Conservation (phyloP, 2,888 invertebrate genomes). For the Sinhomidia bicolor region DNA sequence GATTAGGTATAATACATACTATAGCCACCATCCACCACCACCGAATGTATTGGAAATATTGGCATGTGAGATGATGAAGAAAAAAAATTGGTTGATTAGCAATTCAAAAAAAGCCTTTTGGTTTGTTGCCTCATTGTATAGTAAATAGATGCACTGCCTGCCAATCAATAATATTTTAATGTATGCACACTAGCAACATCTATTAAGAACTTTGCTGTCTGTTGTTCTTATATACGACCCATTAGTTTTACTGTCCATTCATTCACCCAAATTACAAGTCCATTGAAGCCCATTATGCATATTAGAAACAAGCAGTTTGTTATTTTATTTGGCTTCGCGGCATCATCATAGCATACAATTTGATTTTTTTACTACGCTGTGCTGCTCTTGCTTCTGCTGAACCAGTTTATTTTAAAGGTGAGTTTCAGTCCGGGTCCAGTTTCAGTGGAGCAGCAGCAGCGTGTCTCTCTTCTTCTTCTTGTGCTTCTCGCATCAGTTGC, state of each 20-base stretch:
- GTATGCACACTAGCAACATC: background rate
- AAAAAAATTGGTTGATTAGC: constrained; percentile 40
- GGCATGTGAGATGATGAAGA: constrained; percentile 44
- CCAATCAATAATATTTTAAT: background rate
- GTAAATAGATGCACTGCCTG: background rate
- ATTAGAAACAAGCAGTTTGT: constrained; percentile 50
- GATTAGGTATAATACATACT: background rate
- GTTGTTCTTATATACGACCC: constrained; percentile 4
- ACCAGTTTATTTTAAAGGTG: constrained; percentile 12
- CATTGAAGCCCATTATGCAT: constrained; percentile 51
- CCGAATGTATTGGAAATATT: constrained; percentile 37
- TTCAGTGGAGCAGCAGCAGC: background rate
- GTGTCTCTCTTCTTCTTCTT: background rate
- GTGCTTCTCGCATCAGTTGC: background rate
- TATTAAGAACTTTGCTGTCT: background rate
- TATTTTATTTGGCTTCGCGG: constrained; percentile 49
- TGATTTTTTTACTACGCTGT: background rate
- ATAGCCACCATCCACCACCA: no score
- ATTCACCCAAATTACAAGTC: constrained; percentile 61
- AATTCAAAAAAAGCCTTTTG: constrained; percentile 25
- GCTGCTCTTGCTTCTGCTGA: background rate
- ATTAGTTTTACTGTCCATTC: constrained; percentile 51
- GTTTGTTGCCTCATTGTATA: no score
- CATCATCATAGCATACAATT: constrained; percentile 35
- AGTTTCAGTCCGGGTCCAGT: background rate